Conservation (phyloP, 2,797 vertebrate genomes). For the Cuculus canorus region DNA sequence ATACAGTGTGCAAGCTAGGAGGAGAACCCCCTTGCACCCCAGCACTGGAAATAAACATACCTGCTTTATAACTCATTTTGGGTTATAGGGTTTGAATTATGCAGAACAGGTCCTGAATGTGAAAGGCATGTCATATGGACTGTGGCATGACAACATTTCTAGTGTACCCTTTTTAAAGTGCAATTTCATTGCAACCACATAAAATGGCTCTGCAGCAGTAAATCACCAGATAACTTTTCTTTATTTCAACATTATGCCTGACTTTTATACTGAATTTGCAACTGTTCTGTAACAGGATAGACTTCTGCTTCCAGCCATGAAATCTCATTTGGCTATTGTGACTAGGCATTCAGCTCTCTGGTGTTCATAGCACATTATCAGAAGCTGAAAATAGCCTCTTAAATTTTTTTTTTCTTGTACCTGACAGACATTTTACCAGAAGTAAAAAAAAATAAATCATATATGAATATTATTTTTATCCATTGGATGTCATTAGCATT, state of each 20-base stretch:
- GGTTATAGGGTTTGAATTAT: too few relatives aligned
- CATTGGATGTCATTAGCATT: neutral
- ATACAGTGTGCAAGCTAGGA: too few relatives aligned
- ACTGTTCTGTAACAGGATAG: neutral
- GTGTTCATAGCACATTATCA: neutral
- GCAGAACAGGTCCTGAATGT: too few relatives aligned
- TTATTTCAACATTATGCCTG: neutral
- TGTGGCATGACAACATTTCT: neutral
- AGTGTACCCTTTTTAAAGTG: neutral
- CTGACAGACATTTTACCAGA: neutral
- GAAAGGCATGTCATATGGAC: neutral
- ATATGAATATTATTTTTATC: neutral
- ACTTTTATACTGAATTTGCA: neutral
- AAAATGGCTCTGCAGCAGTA: neutral
- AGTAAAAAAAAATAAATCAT: neutral
- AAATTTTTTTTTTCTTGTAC: neutral
- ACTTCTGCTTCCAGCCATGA: neutral
- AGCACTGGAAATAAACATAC: too few relatives aligned
- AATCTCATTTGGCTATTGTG: neutral
- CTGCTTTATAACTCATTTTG: too few relatives aligned
- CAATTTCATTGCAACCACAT: neutral
- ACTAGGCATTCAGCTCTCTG: neutral
- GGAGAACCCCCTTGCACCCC: too few relatives aligned
- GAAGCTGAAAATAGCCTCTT: neutral
- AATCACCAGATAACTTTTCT: neutral